These are phyloP conservation scores for Standfussiana lucernea DNA, from an alignment of 2,888 invertebrate species.

Conservation along the genomic window DNA sequence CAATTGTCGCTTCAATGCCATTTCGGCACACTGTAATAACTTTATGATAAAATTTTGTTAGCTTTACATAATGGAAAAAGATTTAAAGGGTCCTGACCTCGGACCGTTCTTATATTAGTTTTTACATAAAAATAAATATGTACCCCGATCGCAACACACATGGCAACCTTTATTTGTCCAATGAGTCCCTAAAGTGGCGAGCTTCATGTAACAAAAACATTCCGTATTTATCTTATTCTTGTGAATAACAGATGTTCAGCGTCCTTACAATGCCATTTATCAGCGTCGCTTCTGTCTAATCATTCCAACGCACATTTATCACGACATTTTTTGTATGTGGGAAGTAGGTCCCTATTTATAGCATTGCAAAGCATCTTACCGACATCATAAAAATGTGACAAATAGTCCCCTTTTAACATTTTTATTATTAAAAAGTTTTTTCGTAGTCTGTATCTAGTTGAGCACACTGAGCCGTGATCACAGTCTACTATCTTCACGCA, in stretches of 20 bases:
- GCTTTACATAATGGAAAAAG: conserved; percentile 16
- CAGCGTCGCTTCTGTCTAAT: conserved; percentile 84
- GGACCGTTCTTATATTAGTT: conserved; percentile 2
- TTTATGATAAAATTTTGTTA: conserved; percentile 37
- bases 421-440: conserved; percentile 41
- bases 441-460: conserved; percentile 15
- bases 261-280: conserved; percentile 80
- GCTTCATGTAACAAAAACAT: conserved; percentile 75
- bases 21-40: conserved; percentile 26
- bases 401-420: conserved; percentile 50
- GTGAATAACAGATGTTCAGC: conserved; percentile 83
- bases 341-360: conserved; percentile 58
- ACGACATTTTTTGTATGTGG: conserved; percentile 72
- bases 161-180: conserved; percentile 65
- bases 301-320: conserved; percentile 82
- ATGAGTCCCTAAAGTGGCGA: conserved; percentile 70
- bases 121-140: conserved; percentile 36
- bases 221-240: conserved; percentile 82
- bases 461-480: conserved; percentile 19
- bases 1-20: conserved; percentile 35
- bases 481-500: conserved; percentile 36
- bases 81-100: conserved; percentile 6
- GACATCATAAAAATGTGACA: conserved; percentile 55
- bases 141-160: conserved; percentile 45
- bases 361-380: conserved; percentile 61